Evolutionary conservation across 2,113 vertebrate genomes (phyloP), one percentile per base, ranked within the genome.

Genomic region (Heterotis niloticus): DNA sequence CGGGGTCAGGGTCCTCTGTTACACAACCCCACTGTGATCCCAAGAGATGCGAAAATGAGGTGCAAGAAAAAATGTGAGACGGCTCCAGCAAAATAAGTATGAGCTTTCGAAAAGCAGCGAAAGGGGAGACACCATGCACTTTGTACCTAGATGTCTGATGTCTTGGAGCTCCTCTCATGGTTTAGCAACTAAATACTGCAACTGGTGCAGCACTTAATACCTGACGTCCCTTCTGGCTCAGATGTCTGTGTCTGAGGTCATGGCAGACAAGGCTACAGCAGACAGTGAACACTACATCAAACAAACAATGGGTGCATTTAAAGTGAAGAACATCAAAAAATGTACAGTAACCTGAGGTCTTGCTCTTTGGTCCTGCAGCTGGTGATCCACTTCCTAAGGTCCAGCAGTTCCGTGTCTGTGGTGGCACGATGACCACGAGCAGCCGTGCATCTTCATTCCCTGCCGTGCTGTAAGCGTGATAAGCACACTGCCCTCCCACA

Each of bases 361-460:
- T 20, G 1, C n/a, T 1, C 52, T 57, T 23, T n/a, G 26, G n/a
- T 74, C 71, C 71, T 34, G 51, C 76, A 12, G 64, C n/a, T 23
- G 51, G 16, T 23, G 52, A 44, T 1, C 20, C 9, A 20, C 24
- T 56, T 67, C 28, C n/a, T 16, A 44, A 54, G 54, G 64, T 52
- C 44, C 24, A 16, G 20, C 10, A 24, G 16, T 54, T 51, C 59
- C 65, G 29, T 52, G 44, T 11, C 51, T 56, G 51, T 24, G 44
- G n/a, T 56, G 73, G 86, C 80, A 90, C 90, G 86, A 89, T 90
- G 80, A 82, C 56, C 80, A 87, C 79, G 87, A 79, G 81, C 81
- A 87, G 86, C 73, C 76, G 81, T 81, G 87, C 87, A 84, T 86
- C 83, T 83, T 89, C 86, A 87, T 90, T 90, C 88, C 86, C 85